phyloP scores from a whole-genome alignment of 2,797 vertebrate genomes.

The Sebastes elongatus region DNA sequence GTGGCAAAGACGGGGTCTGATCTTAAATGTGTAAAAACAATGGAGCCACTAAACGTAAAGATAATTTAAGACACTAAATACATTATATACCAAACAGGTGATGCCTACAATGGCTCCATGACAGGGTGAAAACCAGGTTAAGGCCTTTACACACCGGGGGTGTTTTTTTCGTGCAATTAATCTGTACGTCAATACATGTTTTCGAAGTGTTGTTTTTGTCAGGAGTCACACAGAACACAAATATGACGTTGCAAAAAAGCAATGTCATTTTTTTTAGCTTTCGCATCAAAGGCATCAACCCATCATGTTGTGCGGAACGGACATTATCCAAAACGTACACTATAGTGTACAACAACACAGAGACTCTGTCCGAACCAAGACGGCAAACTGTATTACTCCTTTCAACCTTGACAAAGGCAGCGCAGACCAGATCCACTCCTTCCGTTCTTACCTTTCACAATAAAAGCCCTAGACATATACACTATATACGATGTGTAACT shows the following conservation, averaged over 20 bases:
- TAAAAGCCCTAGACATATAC: too few species aligned
- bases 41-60: neutral
- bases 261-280: neutral
- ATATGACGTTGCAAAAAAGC: neutral
- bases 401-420: too few species aligned
- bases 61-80: neutral
- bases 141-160: neutral
- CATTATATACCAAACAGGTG: neutral
- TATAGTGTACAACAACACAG: too few species aligned
- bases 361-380: too few species aligned
- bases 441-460: too few species aligned
- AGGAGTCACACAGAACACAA: neutral
- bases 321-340: too few species aligned
- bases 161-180: neutral
- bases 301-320: too few species aligned
- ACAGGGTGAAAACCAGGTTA: slow-evolving; percentile 23
- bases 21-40: neutral
- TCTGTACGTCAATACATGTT: neutral
- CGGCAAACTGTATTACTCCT: too few species aligned
- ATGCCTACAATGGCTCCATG: neutral
- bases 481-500: too few species aligned
- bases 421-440: too few species aligned
- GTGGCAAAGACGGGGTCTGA: neutral
- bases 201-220: neutral
- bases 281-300: too few species aligned